Evolutionary conservation across 1,140 invertebrate genomes (phyloP), one percentile per base, ranked within the genome.

Genomic region (Brachionus angularis): DNA sequence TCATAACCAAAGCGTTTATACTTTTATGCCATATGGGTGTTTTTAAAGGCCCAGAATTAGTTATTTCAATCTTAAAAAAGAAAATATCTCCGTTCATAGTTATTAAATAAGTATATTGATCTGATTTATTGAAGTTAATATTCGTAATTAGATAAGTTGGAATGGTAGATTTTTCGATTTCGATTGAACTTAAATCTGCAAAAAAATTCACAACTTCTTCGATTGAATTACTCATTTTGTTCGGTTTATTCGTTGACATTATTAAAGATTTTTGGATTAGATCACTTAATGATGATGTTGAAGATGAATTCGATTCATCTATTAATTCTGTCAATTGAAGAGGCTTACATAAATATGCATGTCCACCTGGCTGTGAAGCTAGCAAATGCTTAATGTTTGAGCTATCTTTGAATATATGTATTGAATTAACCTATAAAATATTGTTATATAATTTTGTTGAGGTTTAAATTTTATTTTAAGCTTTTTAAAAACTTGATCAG

Each of bases 71-170:
- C n/a, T 29, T 67, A n/a, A 47, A 67, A 67, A 67, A 67, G 44
- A 47, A 67, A 12, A 67, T 47, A 36, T 67, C 42, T 34, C 62
- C 62, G 36, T 67, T 50, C 42, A 47, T 31, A 14, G 62, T 67
- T 12, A 67, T 46, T 29, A 67, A 21, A 14, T 33, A 67, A 5
- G 29, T 42, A 47, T 67, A 47, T 18, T 50, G 27, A 50, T 67
- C 62, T 34, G 62, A 67, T 8, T 33, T 29, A 36, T 50, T 67
- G 23, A 25, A 67, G 25, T 23, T 16, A n/a, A 67, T 18, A 46
- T 67, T 50, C 18, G 62, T 36, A 34, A 58, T 34, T 39, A 58
- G 53, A 39, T 14, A 58, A 29, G 53, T 39, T 39, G 36, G 53
- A 58, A 58, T 58, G 8, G 53, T 58, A 23, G 53, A 36, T 25